Conservation (phyloP, 2,113 vertebrate genomes). For the Antechinus stuartii region DNA sequence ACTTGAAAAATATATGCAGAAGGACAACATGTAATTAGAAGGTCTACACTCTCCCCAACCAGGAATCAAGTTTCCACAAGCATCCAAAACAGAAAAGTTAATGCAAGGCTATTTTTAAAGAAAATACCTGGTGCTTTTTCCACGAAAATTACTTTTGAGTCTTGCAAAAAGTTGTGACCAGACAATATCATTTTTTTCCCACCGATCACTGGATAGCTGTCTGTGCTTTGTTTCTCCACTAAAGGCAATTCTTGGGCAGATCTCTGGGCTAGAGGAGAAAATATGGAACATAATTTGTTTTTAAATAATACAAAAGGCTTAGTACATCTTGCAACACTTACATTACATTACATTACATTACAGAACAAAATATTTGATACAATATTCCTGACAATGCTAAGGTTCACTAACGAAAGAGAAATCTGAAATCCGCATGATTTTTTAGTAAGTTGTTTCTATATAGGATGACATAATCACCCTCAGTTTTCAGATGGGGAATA, state of each 20-base stretch:
- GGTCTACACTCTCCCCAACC: conserved; percentile 29
- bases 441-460: background rate
- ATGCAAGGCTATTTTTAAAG: background rate
- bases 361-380: background rate
- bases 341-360: background rate
- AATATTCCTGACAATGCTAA: background rate
- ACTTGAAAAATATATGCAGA: background rate
- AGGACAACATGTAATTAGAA: conserved; percentile 44
- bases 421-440: background rate
- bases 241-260: conserved; percentile 98
- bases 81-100: background rate
- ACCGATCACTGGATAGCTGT: conserved; percentile 92
- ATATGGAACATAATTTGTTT: background rate
- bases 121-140: conserved; percentile 96
- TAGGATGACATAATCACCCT: background rate
- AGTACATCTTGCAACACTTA: background rate
- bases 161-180: conserved; percentile 96
- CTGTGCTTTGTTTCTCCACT: conserved; percentile 96
- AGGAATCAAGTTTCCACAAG: conserved; percentile 13
- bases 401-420: background rate
- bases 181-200: conserved; percentile 95
- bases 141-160: conserved; percentile 98
- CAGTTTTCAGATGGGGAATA: background rate
- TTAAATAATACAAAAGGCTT: background rate
- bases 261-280: conserved; percentile 91